Evolutionary conservation across 2,113 vertebrate species (phyloP), one percentile per base, ranked within the genome.

Genomic region (Platycercus adscitus): DNA sequence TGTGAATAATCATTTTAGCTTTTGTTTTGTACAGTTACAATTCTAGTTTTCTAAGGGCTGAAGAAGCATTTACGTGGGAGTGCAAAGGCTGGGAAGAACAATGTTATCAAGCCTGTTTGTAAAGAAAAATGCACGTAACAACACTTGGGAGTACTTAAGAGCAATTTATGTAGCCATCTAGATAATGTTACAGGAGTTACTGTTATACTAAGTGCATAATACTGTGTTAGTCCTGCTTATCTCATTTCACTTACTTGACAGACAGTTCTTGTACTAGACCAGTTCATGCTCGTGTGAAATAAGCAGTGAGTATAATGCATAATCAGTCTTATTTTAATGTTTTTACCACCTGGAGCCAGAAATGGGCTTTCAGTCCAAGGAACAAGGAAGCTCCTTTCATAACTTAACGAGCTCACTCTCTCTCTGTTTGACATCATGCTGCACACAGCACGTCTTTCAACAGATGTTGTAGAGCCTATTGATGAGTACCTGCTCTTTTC

Each of bases 291-390:
- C 56, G 64, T 80, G 86, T 56, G 60, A 95, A 96, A 95, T 47
- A 80, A 93, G 53, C 8, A 61, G 63, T 17, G 49, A 50, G 77
- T 81, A 78, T 63, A 90, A 75, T 65, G 49, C 35, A 80, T 81
- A 55, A 68, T 76, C 7, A 1, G 39, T 55, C 86, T 89, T 81
- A 52, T 85, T 91, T 87, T 70, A 76, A 90, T 85, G 53, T 56
- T 95, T 92, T 91, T 90, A 49, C 86, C 91, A 94, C 95, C 94
- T 95, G 93, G 84, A 96, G 72, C 58, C 75, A 93, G 50, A 79
- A 83, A 75, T 23, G 39, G 50, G 47, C 47, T 80, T 85, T 82
- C 85, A 88, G 56, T 44, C 46, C 49, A 70, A 83, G 49, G 88
- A 95, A 88, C 66, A 66, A 79, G 89, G 85, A 91, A 83, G 43